These are phyloP conservation scores for Amiota communis DNA, from an alignment of 2,888 invertebrate species.

Conservation along the genomic window DNA sequence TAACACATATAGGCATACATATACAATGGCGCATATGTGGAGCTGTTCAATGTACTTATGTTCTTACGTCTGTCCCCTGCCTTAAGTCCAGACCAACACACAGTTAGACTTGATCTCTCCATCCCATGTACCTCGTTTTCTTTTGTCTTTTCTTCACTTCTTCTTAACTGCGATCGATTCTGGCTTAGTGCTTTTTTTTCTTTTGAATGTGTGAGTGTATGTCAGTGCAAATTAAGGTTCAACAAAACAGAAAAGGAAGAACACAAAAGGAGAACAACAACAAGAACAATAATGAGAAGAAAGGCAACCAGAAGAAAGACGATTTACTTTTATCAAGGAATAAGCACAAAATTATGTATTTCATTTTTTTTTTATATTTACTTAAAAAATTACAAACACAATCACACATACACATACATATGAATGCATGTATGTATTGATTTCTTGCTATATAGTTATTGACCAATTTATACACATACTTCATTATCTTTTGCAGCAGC, in stretches of 20 bases:
- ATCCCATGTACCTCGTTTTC: neutral
- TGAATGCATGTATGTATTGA: neutral
- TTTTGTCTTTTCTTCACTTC: neutral
- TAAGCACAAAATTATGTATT: neutral
- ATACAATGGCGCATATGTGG: constrained; percentile 21
- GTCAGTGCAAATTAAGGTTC: constrained; percentile 59
- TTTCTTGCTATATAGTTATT: constrained; percentile 50
- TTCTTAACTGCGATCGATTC: neutral
- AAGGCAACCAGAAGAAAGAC: constrained; percentile 5
- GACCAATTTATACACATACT: constrained; percentile 54
- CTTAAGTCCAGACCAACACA: no score
- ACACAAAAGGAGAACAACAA: neutral
- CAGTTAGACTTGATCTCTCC: no score
- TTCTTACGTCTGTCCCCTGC: no score
- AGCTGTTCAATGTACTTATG: neutral
- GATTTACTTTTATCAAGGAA: constrained; percentile 10
- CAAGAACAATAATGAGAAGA: neutral
- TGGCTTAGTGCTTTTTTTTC: constrained; percentile 11
- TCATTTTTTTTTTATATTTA: constrained; percentile 6
- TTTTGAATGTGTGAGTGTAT: constrained; percentile 6
- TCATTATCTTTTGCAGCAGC: neutral
- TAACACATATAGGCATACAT: constrained; percentile 7
- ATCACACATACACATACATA: neutral
- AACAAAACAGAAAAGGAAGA: constrained; percentile 50
- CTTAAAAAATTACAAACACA: neutral